phyloP scores from a whole-genome alignment of 2,113 vertebrate genomes.

The Symphodus melops region DNA sequence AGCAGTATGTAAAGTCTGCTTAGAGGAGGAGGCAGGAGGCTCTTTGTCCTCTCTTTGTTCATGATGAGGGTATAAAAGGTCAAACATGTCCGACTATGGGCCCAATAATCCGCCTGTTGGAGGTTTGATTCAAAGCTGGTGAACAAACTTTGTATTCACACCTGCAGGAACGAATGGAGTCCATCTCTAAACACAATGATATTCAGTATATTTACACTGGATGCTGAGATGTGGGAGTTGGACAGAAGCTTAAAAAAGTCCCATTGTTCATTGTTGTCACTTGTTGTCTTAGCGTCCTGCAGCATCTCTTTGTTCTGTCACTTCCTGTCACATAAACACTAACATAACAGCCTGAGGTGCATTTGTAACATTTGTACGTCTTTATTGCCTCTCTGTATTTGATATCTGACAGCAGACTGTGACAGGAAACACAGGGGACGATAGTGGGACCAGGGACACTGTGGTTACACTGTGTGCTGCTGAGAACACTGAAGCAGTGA shows the following conservation, averaged over 20 bases:
- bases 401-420: not conserved
- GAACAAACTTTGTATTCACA: too few relatives aligned
- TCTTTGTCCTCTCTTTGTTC: too few relatives aligned
- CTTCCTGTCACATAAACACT: slow-evolving; percentile 16
- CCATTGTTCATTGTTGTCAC: slow-evolving; percentile 13
- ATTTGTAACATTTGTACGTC: not conserved
- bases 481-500: not conserved
- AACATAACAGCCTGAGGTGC: slow-evolving; percentile 25
- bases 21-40: slow-evolving; percentile 35
- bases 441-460: not conserved
- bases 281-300: slow-evolving; percentile 19
- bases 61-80: too few relatives aligned
- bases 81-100: too few relatives aligned
- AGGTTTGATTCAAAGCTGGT: too few relatives aligned
- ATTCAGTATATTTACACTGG: not conserved
- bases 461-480: not conserved
- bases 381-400: not conserved
- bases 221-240: not conserved
- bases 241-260: not conserved
- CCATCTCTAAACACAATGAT: not conserved
- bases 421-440: not conserved
- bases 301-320: not conserved
- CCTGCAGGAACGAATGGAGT: too few relatives aligned
- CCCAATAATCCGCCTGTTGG: too few relatives aligned
- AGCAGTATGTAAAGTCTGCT: slow-evolving; percentile 53